These are phyloP conservation scores for Andrena bucephala DNA, from an alignment of 2,888 invertebrate species.

Conservation along the genomic window DNA sequence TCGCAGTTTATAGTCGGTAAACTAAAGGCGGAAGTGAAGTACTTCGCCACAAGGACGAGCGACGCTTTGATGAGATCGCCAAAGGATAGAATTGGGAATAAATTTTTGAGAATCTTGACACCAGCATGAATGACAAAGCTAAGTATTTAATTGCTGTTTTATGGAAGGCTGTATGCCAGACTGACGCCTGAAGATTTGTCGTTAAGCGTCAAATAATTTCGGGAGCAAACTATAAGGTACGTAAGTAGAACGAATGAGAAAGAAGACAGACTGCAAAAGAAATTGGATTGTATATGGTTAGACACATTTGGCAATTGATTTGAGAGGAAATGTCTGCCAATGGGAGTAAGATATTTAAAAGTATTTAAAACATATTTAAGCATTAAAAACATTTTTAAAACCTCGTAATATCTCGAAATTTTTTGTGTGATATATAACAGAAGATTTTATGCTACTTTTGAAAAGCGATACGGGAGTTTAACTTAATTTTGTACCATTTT, in stretches of 20 bases:
- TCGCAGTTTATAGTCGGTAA: slow-evolving; percentile 2
- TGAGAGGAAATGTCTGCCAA: too few species aligned
- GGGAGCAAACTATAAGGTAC: neutral
- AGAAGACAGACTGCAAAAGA: neutral
- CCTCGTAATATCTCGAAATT: too few species aligned
- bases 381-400: too few species aligned
- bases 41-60: neutral
- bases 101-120: neutral
- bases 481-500: too few species aligned
- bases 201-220: neutral
- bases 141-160: neutral
- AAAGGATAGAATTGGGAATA: neutral
- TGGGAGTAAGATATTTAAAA: too few species aligned
- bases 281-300: neutral
- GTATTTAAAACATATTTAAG: too few species aligned
- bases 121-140: neutral
- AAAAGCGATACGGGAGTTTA: too few species aligned
- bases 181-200: neutral
- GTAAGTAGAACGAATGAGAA: neutral
- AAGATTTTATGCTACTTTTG: too few species aligned
- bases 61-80: neutral
- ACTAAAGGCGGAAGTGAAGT: neutral
- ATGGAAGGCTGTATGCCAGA: neutral
- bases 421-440: too few species aligned
- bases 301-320: neutral